Evolutionary conservation across 2,113 vertebrate genomes (phyloP), one percentile per base, ranked within the genome.

Genomic region (Pteropus alecto): DNA sequence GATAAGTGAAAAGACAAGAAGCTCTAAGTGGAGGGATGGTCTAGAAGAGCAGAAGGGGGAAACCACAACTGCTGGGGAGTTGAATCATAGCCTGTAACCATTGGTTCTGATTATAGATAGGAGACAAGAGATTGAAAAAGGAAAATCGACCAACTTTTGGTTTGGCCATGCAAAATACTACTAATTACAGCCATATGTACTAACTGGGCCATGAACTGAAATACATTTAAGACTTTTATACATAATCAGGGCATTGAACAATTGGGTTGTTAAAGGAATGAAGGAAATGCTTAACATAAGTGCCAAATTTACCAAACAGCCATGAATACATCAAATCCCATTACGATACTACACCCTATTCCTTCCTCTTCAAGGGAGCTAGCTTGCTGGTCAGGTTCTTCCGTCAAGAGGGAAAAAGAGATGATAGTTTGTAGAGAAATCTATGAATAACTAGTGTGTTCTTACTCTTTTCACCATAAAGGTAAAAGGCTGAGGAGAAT

Each of bases 171-270:
- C 26, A 60, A 92, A 86, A 63, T 89, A 90, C 84, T 71, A 76
- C 87, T 90, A 90, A 96, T 94, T 84, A 90, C 46, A 87, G 90
- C 76, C 84, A 77, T 63, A 54, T 96, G 84, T 83, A 84, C 63
- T 84, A 73, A 61, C n/a, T 26, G 81, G 63, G 46, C 54, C 93
- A 84, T 51, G 22, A 95, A 77, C 76, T 73, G 24, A 94, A 94
- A 93, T 46, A 43, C 4, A 2, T 48, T 95, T 83, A 90, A 56
- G 30, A 26, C 46, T 90, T 92, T 93, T 76, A 58, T 65, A 83
- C 46, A n/a, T 28, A 89, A 81, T 93, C 61, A 93, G 61, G 60
- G 70, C 16, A 90, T 41, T 88, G 73, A 41, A 48, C 65, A 92
- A 79, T 9, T 65, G 38, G 33, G 35, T 58, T 87, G 58, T 74